Conservation (phyloP, 2,113 vertebrate species). For the Vulpes vulpes region DNA sequence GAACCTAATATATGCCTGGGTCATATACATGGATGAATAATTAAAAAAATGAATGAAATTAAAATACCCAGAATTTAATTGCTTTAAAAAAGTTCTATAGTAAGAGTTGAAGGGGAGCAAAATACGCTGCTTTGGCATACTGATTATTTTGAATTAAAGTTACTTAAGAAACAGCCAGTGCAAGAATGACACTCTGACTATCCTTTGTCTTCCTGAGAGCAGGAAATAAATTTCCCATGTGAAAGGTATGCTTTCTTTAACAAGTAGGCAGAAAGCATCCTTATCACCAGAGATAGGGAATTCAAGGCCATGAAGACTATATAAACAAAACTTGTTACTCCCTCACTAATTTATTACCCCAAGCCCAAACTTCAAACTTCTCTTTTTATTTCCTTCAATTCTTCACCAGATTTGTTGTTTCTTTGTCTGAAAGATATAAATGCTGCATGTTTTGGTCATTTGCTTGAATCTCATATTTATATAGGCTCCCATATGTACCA, state of each 20-base stretch:
- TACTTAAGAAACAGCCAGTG: not conserved
- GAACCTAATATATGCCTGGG: not conserved
- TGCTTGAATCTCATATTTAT: not conserved
- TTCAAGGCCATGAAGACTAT: not conserved
- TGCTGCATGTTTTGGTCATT: not conserved
- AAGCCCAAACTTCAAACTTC: not conserved
- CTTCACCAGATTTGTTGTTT: not conserved
- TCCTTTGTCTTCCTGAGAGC: not conserved
- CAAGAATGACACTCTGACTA: not conserved
- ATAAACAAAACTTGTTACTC: not conserved
- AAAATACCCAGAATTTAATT: slow-evolving; percentile 46
- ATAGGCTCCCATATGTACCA: not conserved
- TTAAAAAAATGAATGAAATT: slow-evolving; percentile 22
- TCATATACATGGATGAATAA: not conserved
- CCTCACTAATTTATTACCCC: not conserved
- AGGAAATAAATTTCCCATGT: not conserved
- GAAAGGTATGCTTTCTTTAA: not conserved
- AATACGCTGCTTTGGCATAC: not conserved
- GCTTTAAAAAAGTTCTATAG: not conserved
- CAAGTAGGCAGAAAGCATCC: not conserved
- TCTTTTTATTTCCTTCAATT: not conserved
- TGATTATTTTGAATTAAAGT: not conserved
- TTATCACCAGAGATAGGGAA: not conserved
- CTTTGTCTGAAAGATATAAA: not conserved
- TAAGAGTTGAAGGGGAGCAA: not conserved